Evolutionary conservation across 2,888 invertebrate species (phyloP).

Genomic region (Sabatieria punctata): DNA sequence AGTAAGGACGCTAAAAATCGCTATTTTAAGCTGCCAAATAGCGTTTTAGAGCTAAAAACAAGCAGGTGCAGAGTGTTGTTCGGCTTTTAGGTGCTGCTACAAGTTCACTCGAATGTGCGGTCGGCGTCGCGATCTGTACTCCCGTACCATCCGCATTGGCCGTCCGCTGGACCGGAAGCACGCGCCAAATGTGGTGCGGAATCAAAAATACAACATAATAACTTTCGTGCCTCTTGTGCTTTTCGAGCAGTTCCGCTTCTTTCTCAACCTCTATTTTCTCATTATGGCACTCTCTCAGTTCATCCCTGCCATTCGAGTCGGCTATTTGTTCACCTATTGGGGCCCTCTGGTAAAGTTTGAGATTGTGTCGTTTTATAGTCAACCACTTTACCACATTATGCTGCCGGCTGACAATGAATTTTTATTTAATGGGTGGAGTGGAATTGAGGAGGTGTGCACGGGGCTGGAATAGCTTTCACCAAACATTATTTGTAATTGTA

Average conservation of each 20-base stretch:
- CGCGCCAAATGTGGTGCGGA: conserved; percentile 70
- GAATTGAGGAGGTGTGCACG: no score
- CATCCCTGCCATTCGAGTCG: conserved; percentile 85
- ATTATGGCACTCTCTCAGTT: conserved; percentile 96
- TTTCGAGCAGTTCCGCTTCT: conserved; percentile 96
- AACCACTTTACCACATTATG: conserved; percentile 2
- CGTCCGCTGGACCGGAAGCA: conserved; percentile 12
- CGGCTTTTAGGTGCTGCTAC: conserved; percentile 6
- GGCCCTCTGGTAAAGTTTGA: conserved; percentile 65
- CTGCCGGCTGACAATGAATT: no score
- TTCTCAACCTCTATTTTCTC: conserved; percentile 91
- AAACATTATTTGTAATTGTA: no score
- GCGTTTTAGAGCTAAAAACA: no score
- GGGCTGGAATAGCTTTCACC: background rate
- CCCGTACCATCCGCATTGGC: conserved; percentile 7
- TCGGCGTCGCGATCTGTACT: background rate
- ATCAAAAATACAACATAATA: conserved; percentile 80
- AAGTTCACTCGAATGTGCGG: background rate
- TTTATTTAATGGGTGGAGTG: no score
- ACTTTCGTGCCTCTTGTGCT: conserved; percentile 50
- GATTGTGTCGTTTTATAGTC: background rate
- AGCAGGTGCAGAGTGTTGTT: no score
- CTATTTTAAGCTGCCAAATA: no score
- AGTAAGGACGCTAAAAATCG: no score
- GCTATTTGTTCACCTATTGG: conserved; percentile 98